Evolutionary conservation across 2,797 vertebrate genomes (phyloP), one percentile per base, ranked within the genome.

Genomic region (Lateolabrax maculatus): DNA sequence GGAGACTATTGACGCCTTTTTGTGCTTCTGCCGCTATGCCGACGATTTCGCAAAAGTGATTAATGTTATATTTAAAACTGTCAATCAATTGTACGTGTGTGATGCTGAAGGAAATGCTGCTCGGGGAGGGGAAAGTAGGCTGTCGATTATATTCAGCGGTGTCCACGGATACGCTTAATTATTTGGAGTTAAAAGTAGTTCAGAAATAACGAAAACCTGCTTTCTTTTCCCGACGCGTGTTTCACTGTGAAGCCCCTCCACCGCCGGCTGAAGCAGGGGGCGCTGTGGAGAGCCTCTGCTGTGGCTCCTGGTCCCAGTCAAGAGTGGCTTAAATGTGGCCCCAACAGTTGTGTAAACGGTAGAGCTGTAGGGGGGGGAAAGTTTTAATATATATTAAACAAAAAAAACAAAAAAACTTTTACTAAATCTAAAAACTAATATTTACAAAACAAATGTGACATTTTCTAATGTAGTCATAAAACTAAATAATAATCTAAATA

Each of bases 191-290:
- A 2, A 25, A n/a, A 16, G 9, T 43, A 9, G 18, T 27, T 67
- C 2, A 12, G 39, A 25, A 60, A 18, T n/a, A 9, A 55, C 2
- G 15, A 41, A 21, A 56, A 27, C 2, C 31, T 36, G 6, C 2
- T 29, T 29, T 16, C 3, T 25, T 25, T 29, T 11, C 6, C 6
- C 19, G 15, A 3, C 27, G 13, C 19, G 21, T 27, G 6, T 55
- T 55, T 68, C 9, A 13, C n/a, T 2, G 11, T 21, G 12, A 53
- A 11, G 6, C 4, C 31, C 31, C 31, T 34, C 31, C 31, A 34
- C 31, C 31, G 31, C 31, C 6, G 31, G 31, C 61, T 52, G 44
- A 0, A 15, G 8, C 68, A 63, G 63, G 56, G 74, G 79, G 74
- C 49, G 74, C 55, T 43, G 12, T 57, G 60, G 12, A 36, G 57